A percentile compares a stretch with the other conserved stretches of the same genome.
Evolutionary conservation across 2,113 vertebrate species (phyloP).

Genomic region (Ammodytes dubius): DNA sequence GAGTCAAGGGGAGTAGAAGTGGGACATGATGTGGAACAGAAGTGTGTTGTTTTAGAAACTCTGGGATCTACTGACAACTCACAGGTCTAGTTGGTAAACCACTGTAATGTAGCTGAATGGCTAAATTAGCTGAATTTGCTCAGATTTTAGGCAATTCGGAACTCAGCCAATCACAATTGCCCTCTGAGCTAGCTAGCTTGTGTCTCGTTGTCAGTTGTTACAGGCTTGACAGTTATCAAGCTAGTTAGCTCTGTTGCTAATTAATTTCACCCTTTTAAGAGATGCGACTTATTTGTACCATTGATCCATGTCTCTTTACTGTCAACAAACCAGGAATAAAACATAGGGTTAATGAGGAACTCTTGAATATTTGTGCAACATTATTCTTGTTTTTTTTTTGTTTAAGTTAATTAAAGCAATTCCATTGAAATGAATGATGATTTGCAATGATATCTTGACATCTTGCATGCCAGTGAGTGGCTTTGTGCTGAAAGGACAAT

Average conservation of each 20-base stretch:
- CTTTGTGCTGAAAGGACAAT: neutral
- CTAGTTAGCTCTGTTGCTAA: neutral
- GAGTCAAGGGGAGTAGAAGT: constrained; percentile 13
- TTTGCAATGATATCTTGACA: neutral
- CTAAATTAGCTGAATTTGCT: neutral
- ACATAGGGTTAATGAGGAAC: too few relatives aligned
- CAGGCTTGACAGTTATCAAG: neutral
- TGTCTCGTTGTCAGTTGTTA: neutral
- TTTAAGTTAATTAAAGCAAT: neutral
- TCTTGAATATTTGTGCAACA: too few relatives aligned
- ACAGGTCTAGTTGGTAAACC: neutral
- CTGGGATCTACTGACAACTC: neutral
- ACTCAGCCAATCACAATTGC: neutral
- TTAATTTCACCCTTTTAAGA: neutral
- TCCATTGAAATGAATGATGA: neutral
- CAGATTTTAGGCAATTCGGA: neutral
- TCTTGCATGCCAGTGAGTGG: neutral
- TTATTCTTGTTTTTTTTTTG: neutral
- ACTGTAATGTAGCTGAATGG: neutral
- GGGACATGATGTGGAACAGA: neutral
- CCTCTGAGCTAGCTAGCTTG: neutral
- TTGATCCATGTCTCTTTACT: neutral
- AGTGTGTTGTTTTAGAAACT: neutral
- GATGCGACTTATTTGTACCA: neutral
- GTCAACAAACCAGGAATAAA: neutral